Conservation (phyloP, 2,888 invertebrate genomes). For the Cyclophora punctaria region DNA sequence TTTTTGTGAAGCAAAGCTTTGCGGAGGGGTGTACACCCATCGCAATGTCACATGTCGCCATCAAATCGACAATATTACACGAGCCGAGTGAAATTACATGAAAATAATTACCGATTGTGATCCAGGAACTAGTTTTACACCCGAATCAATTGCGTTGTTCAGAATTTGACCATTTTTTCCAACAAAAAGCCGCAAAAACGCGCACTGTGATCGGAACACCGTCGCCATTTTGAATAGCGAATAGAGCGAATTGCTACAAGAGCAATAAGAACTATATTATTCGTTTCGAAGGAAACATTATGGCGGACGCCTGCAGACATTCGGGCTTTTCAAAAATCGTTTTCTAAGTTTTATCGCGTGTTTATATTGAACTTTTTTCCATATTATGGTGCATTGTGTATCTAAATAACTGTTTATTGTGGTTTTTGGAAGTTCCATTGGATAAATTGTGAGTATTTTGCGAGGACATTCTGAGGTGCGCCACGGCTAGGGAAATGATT, state of each 20-base stretch:
- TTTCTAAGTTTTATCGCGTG: constrained; percentile 73
- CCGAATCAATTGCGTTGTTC: constrained; percentile 67
- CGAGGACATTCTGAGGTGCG: constrained; percentile 73
- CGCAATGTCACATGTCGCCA: constrained; percentile 73
- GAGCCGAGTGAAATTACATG: constrained; percentile 54
- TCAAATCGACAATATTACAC: constrained; percentile 59
- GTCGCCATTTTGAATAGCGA: constrained; percentile 77
- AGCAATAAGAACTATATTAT: constrained; percentile 76
- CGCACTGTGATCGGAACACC: constrained; percentile 70
- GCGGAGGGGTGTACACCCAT: constrained; percentile 58
- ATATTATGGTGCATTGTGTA: constrained; percentile 73
- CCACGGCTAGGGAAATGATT: constrained; percentile 77
- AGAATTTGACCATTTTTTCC: constrained; percentile 65
- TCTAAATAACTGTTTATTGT: constrained; percentile 67
- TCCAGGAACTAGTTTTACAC: constrained; percentile 51
- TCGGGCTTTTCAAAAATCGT: constrained; percentile 76
- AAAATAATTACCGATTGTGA: constrained; percentile 72
- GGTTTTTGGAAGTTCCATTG: constrained; percentile 66
- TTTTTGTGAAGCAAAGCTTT: constrained; percentile 39
- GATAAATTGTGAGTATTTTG: constrained; percentile 72
- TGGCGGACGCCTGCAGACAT: constrained; percentile 75
- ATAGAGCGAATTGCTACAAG: constrained; percentile 74
- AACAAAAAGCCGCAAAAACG: constrained; percentile 66
- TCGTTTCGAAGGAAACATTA: constrained; percentile 77
- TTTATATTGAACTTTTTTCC: constrained; percentile 75